Conservation (phyloP, 2,113 vertebrate species). For the Lota lota region DNA sequence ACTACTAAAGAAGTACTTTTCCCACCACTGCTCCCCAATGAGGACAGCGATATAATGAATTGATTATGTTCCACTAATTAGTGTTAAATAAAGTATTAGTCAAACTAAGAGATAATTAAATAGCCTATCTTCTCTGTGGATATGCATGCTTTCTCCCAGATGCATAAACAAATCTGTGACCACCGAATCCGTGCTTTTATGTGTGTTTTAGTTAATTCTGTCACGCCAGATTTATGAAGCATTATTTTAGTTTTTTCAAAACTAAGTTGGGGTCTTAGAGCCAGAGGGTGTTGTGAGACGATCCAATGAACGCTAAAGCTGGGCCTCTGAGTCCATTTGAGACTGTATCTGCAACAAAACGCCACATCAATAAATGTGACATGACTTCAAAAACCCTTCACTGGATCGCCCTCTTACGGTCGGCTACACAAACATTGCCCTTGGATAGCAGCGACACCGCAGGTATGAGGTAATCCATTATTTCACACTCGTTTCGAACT, state of each 20-base stretch:
- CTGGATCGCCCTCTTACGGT: neutral
- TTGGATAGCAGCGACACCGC: neutral
- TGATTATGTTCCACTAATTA: no score
- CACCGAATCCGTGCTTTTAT: conserved; percentile 18
- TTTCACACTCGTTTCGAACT: neutral
- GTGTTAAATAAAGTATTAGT: conserved; percentile 36
- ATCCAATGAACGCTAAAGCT: no score
- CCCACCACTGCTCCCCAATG: no score
- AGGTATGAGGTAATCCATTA: conserved; percentile 5
- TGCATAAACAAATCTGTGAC: conserved; percentile 32
- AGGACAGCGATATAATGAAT: neutral
- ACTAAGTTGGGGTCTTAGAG: neutral
- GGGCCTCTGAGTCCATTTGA: neutral
- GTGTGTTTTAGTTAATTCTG: conserved; percentile 8
- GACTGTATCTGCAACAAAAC: neutral
- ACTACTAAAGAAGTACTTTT: no score
- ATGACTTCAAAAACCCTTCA: neutral
- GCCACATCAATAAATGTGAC: neutral
- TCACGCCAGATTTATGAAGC: neutral
- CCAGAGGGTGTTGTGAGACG: no score
- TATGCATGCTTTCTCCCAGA: conserved; percentile 35
- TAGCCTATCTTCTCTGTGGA: conserved; percentile 39
- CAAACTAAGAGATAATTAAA: conserved; percentile 48
- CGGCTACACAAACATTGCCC: conserved; percentile 19
- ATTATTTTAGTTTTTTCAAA: conserved; percentile 22